Evolutionary conservation across 2,113 vertebrate genomes (phyloP).

Genomic region (Eudyptes chrysolophus): DNA sequence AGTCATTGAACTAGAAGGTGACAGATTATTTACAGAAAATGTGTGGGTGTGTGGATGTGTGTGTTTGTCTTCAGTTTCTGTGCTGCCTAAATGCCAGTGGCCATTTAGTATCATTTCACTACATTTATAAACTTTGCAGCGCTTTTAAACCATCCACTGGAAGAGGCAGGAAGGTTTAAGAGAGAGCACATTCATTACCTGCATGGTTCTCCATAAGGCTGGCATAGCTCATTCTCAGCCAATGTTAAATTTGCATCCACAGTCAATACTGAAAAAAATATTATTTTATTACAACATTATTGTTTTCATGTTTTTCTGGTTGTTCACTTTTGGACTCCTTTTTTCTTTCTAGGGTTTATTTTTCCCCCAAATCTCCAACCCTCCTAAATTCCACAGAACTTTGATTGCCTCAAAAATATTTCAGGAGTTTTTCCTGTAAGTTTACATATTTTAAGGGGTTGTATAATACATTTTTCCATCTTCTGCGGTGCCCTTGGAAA

Average conservation of each 20-base stretch:
- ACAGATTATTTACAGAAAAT: conserved; percentile 34
- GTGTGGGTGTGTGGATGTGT: neutral
- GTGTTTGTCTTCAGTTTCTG: neutral
- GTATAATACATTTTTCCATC: neutral
- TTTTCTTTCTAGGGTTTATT: neutral
- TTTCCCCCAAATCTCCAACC: neutral
- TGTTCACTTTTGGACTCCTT: neutral
- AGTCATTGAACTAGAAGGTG: neutral
- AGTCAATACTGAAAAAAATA: neutral
- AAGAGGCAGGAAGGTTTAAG: neutral
- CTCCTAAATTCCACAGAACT: neutral
- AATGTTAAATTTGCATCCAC: neutral
- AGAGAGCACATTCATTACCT: neutral
- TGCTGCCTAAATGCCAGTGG: neutral
- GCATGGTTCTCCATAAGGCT: neutral
- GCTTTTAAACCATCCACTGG: neutral
- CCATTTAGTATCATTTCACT: neutral
- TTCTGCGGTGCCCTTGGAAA: neutral
- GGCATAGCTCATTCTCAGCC: neutral
- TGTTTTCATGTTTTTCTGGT: neutral
- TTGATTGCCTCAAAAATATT: neutral
- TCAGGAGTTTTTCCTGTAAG: neutral
- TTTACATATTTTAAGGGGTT: neutral
- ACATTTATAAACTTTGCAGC: neutral
- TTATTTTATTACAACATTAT: neutral